Percentiles rank a stretch among this genome's conserved stretches.
Conservation (phyloP, 2,113 vertebrate species). For the Macaca nemestrina region DNA sequence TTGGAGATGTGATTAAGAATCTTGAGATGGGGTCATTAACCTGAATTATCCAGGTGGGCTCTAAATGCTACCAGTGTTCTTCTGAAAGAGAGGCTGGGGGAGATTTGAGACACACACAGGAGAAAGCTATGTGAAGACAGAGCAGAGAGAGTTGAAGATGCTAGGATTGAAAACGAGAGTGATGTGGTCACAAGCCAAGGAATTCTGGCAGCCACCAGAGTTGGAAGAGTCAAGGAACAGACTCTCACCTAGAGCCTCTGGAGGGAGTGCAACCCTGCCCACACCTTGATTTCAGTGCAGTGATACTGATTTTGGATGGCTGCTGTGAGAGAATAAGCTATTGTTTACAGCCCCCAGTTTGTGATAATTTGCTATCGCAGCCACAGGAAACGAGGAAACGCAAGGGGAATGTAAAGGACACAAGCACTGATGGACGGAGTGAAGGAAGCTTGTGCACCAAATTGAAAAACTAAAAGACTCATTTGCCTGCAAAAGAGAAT, state of each 20-base stretch:
- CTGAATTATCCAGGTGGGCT: background rate
- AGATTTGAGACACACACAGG: background rate
- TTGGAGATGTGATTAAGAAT: background rate
- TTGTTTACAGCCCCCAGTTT: background rate
- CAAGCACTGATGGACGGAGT: fast-evolving
- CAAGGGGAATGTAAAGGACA: background rate
- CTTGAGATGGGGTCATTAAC: background rate
- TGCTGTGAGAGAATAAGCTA: background rate
- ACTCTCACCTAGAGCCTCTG: background rate
- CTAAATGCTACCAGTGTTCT: background rate
- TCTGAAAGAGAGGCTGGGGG: background rate
- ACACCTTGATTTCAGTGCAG: background rate
- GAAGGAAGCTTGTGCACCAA: background rate
- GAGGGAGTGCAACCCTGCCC: background rate
- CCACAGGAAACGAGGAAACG: background rate
- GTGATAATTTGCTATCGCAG: background rate
- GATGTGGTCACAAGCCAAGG: background rate
- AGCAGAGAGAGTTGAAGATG: background rate
- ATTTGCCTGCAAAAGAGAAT: background rate
- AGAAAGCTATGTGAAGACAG: background rate
- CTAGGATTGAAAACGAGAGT: background rate
- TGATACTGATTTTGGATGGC: background rate
- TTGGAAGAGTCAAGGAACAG: background rate
- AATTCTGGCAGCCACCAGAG: background rate
- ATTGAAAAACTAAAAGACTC: no score